Conservation (phyloP, 2,888 invertebrate species). For the Dolichopus griseipennis region DNA sequence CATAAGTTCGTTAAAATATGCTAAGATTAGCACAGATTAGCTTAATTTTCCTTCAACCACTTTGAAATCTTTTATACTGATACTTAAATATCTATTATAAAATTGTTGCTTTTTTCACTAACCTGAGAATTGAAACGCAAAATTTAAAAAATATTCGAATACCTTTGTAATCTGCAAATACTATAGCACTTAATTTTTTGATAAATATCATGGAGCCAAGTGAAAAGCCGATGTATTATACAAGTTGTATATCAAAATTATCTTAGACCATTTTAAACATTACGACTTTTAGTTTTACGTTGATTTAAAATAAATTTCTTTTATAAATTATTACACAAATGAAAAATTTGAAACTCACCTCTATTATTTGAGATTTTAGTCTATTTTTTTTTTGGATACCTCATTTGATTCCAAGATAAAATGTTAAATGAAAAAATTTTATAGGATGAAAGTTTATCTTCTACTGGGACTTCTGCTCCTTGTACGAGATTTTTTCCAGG, state of each 20-base stretch:
- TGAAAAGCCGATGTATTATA: background rate
- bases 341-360: slow-evolving; percentile 6
- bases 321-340: background rate
- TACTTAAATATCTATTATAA: background rate
- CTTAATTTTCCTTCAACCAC: background rate
- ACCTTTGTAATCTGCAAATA: slow-evolving; percentile 1
- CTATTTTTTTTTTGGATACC: background rate
- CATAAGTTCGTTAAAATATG: background rate
- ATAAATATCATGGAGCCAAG: slow-evolving; percentile 1
- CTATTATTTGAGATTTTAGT: background rate
- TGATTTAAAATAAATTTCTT: background rate
- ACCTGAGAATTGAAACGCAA: slow-evolving; percentile 7
- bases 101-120: background rate
- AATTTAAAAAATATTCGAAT: slow-evolving; percentile 1
- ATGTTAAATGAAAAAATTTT: background rate
- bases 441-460: background rate
- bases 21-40: background rate
- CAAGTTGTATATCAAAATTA: background rate
- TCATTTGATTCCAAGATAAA: background rate
- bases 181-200: background rate
- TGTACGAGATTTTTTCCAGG: background rate
- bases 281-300: background rate
- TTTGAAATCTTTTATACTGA: background rate
- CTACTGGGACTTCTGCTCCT: background rate
- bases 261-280: background rate